Base-by-base conservation (phyloP, 1,140 invertebrate species). In the Macrotrachela quadricornifera region DNA sequence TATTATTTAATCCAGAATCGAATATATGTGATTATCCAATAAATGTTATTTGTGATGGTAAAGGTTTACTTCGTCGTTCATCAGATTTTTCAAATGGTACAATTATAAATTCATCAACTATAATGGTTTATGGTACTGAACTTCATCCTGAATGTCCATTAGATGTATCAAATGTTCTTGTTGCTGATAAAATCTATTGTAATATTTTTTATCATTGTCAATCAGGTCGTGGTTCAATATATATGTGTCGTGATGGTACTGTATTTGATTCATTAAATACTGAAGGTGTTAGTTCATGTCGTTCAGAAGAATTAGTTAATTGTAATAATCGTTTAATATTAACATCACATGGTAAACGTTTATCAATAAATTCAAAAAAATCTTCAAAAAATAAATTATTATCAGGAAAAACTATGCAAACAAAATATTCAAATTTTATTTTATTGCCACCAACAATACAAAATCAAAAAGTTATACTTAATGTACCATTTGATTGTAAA, bases 11-110 rank as follows among this genome's bases (percentile, higher is more conserved):
- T 21, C 53, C 53, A 3, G 16, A 49, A 13, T 49, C 53, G 0
- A 39, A 50, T n/a, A 45, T 54, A 18, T 54, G 53, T 30, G 53
- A 54, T 44, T 54, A 54, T 15, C 53, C 53, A 0, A 54, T 54
- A 6, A 54, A 54, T 21, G 47, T 54, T 0, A 17, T 39, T 30
- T 54, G 53, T 38, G 44, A 46, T 16, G 39, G 46, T 41, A 52
- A 52, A 18, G 21, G 21, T 30, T 30, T 30, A 30, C 8, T 4
- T 30, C 21, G 21, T 30, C 21, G 21, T 30, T 8, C 21, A 30
- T 30, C 21, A 4, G 8, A 2, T 4, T 30, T 30, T 30, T 4
- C 8, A 2, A 30, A 30, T 30, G 21, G 21, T 30, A 30, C 21
- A 4, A 2, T 30, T 4, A 30, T 30, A 4, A 30, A 30, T 30